Base-by-base conservation (phyloP, 2,797 vertebrate genomes). In the Lutjanus campechanus region DNA sequence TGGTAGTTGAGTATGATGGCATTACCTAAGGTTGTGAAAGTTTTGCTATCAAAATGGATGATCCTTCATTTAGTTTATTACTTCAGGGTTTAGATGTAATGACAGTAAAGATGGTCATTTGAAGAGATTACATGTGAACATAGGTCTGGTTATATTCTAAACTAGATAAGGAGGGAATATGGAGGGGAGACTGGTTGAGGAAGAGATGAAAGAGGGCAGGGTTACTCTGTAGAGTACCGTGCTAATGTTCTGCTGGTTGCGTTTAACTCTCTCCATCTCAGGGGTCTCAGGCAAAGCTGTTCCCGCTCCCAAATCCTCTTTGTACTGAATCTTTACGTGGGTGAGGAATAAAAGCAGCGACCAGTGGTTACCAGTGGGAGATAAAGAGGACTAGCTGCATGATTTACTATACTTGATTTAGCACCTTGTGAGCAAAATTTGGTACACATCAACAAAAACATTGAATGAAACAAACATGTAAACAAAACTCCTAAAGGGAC, bases 191-290 rank as follows among this genome's bases (percentile, higher is more conserved):
- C 3, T 19, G 50, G 68, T 8, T 13, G 76, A 73, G 58, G 79
- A 63, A 78, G 56, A 46, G 73, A 19, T 46, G 59, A 69, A 36
- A 67, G 25, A 70, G 67, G 79, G 67, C 77, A 85, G 84, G 88
- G 84, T 87, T 85, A 93, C 92, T 93, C 90, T 83, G 81, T 66
- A 73, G 88, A 90, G 88, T 99, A 98, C 97, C 97, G 97, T 96
- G 95, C 98, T 99, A 87, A 99, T 96, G 93, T 97, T 96, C 89
- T 93, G 94, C 95, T 99, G 98, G 60, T 97, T 99, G 94, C 93
- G 95, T 95, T 97, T 99, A 94, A 97, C 97, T 94, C 98, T 94
- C 90, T 97, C 95, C 97, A 98, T 99, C 96, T 99, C 98, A 3
- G 97, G 98, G 54, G 97, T 98, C 93, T 97, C 96, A 84, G 97